phyloP scores from a whole-genome alignment of 2,797 vertebrate species.

The Momotus momota region DNA sequence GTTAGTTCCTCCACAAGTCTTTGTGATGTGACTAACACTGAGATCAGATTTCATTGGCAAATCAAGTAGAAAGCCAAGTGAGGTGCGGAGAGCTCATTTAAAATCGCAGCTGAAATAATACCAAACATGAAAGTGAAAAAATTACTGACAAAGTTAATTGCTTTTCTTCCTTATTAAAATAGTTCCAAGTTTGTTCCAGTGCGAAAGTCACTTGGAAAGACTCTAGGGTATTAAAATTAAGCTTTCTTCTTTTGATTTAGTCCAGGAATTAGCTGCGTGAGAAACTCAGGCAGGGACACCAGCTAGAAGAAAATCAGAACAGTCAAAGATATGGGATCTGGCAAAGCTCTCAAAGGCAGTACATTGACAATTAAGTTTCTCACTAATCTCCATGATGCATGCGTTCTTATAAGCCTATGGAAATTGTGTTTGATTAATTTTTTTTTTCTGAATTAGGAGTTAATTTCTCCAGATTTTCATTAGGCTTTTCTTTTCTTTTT shows the following conservation, averaged over 20 bases:
- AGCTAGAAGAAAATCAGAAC: conserved; percentile 31
- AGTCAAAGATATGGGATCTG: neutral
- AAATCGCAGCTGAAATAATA: conserved; percentile 57
- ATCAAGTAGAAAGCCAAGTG: conserved; percentile 1
- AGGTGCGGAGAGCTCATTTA: conserved; percentile 7
- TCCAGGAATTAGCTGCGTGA: conserved; percentile 35
- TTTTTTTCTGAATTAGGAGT: neutral
- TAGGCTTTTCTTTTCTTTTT: fast-evolving
- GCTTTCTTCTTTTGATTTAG: conserved; percentile 52
- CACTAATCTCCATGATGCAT: neutral
- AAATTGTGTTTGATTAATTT: neutral
- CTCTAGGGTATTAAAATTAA: conserved; percentile 27
- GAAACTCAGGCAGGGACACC: neutral
- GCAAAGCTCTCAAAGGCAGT: conserved; percentile 16
- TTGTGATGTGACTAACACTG: neutral
- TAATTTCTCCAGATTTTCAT: neutral
- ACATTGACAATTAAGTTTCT: conserved; percentile 9
- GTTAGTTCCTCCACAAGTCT: neutral
- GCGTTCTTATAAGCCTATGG: neutral
- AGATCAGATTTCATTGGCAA: conserved; percentile 36
- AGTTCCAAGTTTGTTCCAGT: conserved; percentile 22
- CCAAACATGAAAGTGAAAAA: conserved; percentile 24
- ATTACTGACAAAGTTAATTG: conserved; percentile 40
- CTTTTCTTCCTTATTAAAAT: conserved; percentile 36
- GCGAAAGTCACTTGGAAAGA: conserved; percentile 17